phyloP scores from a whole-genome alignment of 1,140 invertebrate species.

The Aphelenchoides fujianensis region DNA sequence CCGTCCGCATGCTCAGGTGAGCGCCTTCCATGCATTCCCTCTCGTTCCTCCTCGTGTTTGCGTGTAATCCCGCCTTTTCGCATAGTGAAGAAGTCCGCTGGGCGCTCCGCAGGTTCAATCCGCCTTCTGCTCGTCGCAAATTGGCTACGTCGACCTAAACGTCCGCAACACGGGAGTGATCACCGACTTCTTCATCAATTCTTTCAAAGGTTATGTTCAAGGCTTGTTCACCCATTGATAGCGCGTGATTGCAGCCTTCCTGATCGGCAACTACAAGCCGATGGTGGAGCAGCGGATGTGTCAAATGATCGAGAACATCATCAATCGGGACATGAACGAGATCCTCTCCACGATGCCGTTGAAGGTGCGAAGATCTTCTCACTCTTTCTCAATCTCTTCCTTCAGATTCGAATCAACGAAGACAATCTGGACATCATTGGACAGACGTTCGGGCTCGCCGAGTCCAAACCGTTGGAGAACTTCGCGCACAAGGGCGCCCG shows the following conservation, averaged over 20 bases:
- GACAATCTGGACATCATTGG: conserved; percentile 59
- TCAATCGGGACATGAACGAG: conserved; percentile 60
- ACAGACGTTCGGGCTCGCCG: conserved; percentile 51
- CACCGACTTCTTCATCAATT: conserved; percentile 62
- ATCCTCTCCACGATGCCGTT: conserved; percentile 59
- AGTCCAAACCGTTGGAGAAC: conserved; percentile 20
- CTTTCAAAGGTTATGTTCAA: conserved; percentile 59
- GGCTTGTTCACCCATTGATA: background rate
- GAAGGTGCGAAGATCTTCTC: too few relatives aligned
- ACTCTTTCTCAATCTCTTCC: too few relatives aligned
- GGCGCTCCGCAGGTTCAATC: conserved; percentile 59
- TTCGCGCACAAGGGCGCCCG: conserved; percentile 30
- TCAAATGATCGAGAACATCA: conserved; percentile 61
- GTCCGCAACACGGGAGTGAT: conserved; percentile 61
- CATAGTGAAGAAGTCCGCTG: conserved; percentile 54
- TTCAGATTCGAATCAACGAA: conserved; percentile 58
- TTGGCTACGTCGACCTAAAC: conserved; percentile 62
- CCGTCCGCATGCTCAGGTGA: conserved; percentile 58
- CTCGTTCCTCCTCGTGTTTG: background rate
- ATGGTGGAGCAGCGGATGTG: conserved; percentile 62
- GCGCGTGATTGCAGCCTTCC: conserved; percentile 47
- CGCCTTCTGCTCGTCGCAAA: conserved; percentile 49
- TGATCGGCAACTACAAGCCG: conserved; percentile 59
- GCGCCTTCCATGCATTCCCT: background rate
- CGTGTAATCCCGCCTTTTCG: conserved; percentile 30